Evolutionary conservation across 2,113 vertebrate genomes (phyloP).

Genomic region (Loxodonta africana): DNA sequence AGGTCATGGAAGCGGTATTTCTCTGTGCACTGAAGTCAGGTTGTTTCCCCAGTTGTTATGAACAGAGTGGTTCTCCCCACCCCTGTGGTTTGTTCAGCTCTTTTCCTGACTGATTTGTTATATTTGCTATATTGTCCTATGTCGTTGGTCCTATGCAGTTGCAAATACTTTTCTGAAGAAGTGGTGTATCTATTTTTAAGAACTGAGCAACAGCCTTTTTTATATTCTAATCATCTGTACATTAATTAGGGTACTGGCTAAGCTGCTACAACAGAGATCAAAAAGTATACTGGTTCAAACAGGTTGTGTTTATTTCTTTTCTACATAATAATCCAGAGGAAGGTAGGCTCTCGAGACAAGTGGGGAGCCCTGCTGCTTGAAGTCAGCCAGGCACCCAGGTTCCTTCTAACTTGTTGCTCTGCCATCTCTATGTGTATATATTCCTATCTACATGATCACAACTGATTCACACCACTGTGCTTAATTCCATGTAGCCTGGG

Average conservation of each 20-base stretch:
- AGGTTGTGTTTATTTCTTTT: background rate
- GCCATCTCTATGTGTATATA: background rate
- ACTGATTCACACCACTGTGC: background rate
- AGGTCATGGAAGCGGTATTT: background rate
- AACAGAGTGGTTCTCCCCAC: background rate
- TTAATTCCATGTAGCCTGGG: background rate
- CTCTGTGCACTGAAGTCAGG: background rate
- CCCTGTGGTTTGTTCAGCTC: too few species aligned
- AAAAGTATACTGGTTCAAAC: background rate
- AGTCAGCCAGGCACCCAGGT: background rate
- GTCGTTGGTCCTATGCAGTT: too few species aligned
- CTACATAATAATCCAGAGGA: background rate
- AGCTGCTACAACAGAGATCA: background rate
- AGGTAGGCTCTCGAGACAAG: background rate
- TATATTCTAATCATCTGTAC: background rate
- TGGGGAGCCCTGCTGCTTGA: background rate
- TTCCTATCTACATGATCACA: background rate
- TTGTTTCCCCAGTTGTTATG: background rate
- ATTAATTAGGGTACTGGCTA: background rate
- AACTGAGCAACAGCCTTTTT: background rate
- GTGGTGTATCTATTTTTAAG: too few species aligned
- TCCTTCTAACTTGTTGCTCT: background rate
- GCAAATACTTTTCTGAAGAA: background rate
- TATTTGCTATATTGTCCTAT: too few species aligned
- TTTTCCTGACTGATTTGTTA: too few species aligned